Evolutionary conservation across 1,140 invertebrate species (phyloP), one percentile per base, ranked within the genome.

Genomic region (Sminthurinus signatus): DNA sequence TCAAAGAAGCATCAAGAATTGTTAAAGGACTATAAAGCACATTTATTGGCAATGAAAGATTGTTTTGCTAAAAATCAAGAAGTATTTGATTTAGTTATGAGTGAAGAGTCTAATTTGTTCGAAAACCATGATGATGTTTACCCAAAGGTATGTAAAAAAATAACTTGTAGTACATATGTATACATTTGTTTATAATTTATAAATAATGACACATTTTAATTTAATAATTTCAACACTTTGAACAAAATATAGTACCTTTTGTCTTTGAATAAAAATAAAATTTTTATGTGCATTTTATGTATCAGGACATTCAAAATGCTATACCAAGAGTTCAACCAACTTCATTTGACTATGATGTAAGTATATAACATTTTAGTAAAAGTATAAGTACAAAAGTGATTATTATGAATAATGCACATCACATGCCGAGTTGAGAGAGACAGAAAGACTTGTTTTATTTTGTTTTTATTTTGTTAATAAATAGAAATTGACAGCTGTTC

Each of bases 401-500:
- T n/a, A n/a, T n/a, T n/a, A n/a, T n/a, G n/a, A n/a, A n/a, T n/a
- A n/a, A n/a, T n/a, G n/a, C n/a, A n/a, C n/a, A n/a, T n/a, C n/a
- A n/a, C n/a, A n/a, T n/a, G n/a, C n/a, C n/a, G n/a, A n/a, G n/a
- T n/a, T n/a, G n/a, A n/a, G n/a, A n/a, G n/a, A n/a, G n/a, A n/a
- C n/a, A n/a, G n/a, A n/a, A n/a, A n/a, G n/a, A n/a, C n/a, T n/a
- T n/a, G n/a, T n/a, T n/a, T n/a, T n/a, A n/a, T n/a, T n/a, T n/a
- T n/a, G n/a, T n/a, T n/a, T n/a, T n/a, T n/a, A n/a, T n/a, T n/a
- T n/a, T n/a, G n/a, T n/a, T n/a, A n/a, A n/a, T n/a, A n/a, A n/a
- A n/a, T n/a, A n/a, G n/a, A 91, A 93, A 77, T 89, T 96, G 2
- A 88, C 93, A 75, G 88, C 89, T 28, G 92, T 93, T 3, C 80